Percentiles rank a stretch among this genome's conserved stretches.
Conservation (phyloP, 2,797 vertebrate species). For the Neoniphon sammara region DNA sequence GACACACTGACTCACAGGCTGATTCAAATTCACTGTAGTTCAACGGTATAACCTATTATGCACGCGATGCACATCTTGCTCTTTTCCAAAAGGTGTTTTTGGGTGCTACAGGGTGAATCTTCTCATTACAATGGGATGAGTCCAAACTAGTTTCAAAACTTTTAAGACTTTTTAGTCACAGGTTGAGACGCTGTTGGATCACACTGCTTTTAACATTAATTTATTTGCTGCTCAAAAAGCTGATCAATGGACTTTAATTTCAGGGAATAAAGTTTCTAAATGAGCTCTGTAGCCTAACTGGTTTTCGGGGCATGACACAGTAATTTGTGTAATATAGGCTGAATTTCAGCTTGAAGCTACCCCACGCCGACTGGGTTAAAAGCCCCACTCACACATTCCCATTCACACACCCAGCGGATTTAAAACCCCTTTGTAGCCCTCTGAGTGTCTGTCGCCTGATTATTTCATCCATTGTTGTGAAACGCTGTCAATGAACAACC, state of each 20-base stretch:
- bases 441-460: conserved; percentile 56
- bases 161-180: conserved; percentile 6
- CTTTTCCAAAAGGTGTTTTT: no score
- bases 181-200: background rate
- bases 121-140: background rate
- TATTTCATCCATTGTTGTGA: conserved; percentile 83
- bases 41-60: no score
- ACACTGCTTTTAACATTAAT: background rate
- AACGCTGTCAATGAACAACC: no score
- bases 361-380: conserved; percentile 70
- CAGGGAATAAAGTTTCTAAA: conserved; percentile 23
- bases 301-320: no score
- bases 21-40: conserved; percentile 41
- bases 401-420: conserved; percentile 71
- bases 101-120: no score
- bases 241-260: no score
- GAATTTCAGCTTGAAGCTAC: conserved; percentile 62
- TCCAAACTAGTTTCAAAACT: background rate
- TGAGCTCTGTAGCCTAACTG: background rate
- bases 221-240: background rate
- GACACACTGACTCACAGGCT: conserved; percentile 33
- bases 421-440: conserved; percentile 80
- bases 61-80: no score
- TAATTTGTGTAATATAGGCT: conserved; percentile 2
- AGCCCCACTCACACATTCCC: conserved; percentile 65